phyloP scores from a whole-genome alignment of 2,113 vertebrate genomes.

The Pontoporia blainvillei region DNA sequence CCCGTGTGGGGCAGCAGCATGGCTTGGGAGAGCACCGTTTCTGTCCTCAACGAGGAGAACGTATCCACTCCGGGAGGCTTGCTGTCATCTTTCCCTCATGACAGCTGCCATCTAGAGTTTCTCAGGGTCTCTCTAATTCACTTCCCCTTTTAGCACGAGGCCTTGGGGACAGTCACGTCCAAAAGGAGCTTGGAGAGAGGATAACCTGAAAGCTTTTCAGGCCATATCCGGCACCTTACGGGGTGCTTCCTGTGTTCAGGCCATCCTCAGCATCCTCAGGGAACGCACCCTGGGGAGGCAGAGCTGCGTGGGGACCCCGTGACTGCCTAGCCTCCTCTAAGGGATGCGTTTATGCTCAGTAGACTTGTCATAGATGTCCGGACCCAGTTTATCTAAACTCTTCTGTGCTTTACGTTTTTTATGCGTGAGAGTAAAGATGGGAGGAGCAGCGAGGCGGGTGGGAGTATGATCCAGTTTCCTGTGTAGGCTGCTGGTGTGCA shows the following conservation, averaged over 20 bases:
- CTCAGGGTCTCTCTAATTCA: neutral
- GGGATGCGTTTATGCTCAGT: neutral
- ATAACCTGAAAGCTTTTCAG: neutral
- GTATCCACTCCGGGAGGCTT: neutral
- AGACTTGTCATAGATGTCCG: too few species aligned
- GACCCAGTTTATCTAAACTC: neutral
- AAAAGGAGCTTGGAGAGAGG: neutral
- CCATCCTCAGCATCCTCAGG: neutral
- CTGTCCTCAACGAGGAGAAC: neutral
- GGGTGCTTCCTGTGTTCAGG: neutral
- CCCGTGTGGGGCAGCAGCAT: accelerated
- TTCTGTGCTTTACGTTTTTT: neutral
- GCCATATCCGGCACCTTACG: accelerated
- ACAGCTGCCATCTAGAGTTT: neutral
- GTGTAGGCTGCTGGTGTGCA: accelerated
- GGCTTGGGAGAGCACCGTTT: too few species aligned
- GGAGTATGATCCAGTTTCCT: accelerated
- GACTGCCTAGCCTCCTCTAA: neutral
- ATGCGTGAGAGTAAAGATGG: neutral
- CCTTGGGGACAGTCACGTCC: neutral
- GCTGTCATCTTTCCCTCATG: neutral
- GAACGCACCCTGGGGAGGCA: too few species aligned
- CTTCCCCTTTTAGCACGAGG: neutral
- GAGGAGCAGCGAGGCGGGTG: accelerated
- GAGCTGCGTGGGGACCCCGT: neutral